Base-by-base conservation (phyloP, 1,140 invertebrate species). In the Schlechtendalia chinensis region DNA sequence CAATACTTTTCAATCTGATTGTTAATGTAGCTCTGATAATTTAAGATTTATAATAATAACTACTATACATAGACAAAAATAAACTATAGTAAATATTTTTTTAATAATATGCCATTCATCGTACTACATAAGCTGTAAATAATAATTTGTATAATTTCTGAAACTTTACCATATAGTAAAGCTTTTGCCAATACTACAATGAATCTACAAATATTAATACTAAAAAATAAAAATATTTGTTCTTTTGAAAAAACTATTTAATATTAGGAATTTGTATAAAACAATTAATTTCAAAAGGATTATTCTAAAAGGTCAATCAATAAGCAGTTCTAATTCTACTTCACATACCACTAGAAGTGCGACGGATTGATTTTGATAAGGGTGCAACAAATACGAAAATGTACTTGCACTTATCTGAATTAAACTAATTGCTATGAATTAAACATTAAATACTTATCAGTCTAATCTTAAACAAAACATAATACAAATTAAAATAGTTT, bases 341-440 rank as follows among this genome's bases (percentile, higher is more conserved):
- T n/a, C 2, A 69, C 3, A 47, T 39, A 75, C 39, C 5, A 3
- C 56, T 75, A 75, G 16, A 50, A 79, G 45, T 79, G 58, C 24
- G 75, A 79, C 75, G 75, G 75, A 79, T 79, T 61, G 58, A 79
- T 61, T 77, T 79, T 79, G 75, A 79, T 79, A 79, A 79, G 75
- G 75, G 58, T 79, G 58, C 45, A 29, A 53, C 75, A 79, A 79
- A 63, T 63, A 79, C 24, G 61, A 79, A 61, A 47, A 45, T 63
- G 24, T 79, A 79, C 5, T 61, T 79, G 75, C 58, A 47, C 22
- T 59, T 77, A 50, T 72, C 16, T 22, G 5, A 32, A 74, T 58
- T 74, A 58, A 67, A 61, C 22, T 63, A 79, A 16, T 27, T 50
- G 8, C 58, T 63, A 50, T 47, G 61, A 63, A 58, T 58, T 39